A percentile compares a stretch with the other conserved stretches of the same genome.
Conservation (phyloP, 2,888 invertebrate genomes). For the Baronia brevicornis region DNA sequence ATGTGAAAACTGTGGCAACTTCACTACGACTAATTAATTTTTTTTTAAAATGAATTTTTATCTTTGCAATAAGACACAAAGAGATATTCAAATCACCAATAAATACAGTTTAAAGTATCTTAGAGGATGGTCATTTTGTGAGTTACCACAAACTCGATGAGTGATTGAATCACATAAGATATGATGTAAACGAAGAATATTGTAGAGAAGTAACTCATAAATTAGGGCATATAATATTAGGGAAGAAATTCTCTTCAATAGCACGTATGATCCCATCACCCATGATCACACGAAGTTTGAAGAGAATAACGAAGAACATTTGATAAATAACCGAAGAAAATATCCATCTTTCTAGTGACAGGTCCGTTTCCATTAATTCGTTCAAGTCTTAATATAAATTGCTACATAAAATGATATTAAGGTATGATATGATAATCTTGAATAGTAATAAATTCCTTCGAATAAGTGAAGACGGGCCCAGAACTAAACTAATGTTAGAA, state of each 20-base stretch:
- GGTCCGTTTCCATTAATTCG: constrained; percentile 23
- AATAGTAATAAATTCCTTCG: constrained; percentile 17
- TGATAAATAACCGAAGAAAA: constrained; percentile 13
- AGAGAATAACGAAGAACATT: constrained; percentile 18
- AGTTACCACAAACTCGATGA: constrained; percentile 21
- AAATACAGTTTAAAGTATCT: constrained; percentile 8
- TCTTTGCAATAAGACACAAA: too few species aligned
- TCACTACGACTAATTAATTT: constrained; percentile 23
- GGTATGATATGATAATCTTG: constrained; percentile 13
- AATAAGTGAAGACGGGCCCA: constrained; percentile 27
- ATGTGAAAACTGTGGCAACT: constrained; percentile 28
- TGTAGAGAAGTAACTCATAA: constrained; percentile 1
- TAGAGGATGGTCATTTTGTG: constrained; percentile 8
- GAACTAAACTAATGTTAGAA: constrained; percentile 19
- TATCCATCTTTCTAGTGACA: constrained; percentile 13
- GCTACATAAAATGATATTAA: neutral
- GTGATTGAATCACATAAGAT: constrained; percentile 14
- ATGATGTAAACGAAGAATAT: too few species aligned
- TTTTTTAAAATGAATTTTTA: too few species aligned
- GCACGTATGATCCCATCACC: constrained; percentile 27
- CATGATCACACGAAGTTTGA: constrained; percentile 29
- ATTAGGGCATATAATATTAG: too few species aligned
- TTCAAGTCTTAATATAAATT: constrained; percentile 5
- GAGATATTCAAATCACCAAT: too few species aligned
- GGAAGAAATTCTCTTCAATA: constrained; percentile 15